phyloP scores from a whole-genome alignment of 1,140 invertebrate species.

The Penaeus vannamei region DNA sequence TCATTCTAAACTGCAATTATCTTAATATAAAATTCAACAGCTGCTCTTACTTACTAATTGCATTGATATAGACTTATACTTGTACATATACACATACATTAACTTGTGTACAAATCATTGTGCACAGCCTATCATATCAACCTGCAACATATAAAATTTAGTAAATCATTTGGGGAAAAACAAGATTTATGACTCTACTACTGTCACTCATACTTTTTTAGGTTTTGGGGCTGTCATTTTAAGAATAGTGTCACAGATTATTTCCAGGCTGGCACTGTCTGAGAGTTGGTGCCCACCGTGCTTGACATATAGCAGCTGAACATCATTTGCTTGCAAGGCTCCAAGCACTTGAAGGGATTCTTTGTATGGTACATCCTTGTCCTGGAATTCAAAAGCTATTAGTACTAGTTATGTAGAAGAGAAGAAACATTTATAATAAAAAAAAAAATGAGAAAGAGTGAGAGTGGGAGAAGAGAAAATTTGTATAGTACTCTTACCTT shows the following conservation, averaged over 20 bases:
- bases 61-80: no score
- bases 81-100: no score
- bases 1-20: no score
- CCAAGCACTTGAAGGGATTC: neutral
- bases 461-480: neutral
- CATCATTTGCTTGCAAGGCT: neutral
- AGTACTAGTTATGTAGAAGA: neutral
- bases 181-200: no score
- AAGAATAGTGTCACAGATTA: conserved; percentile 9
- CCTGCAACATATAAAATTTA: no score
- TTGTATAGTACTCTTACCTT: conserved; percentile 7
- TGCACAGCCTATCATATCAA: no score
- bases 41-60: no score
- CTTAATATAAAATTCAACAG: no score
- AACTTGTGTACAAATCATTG: no score
- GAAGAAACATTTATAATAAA: neutral
- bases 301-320: neutral
- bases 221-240: neutral
- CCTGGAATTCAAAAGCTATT: neutral
- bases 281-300: neutral
- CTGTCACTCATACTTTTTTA: no score
- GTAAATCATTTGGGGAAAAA: no score
- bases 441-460: neutral
- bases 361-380: conserved; percentile 8
- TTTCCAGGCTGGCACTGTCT: neutral